A percentile compares a stretch with the other conserved stretches of the same genome.
Conservation (phyloP, 2,113 vertebrate species). For the Neogale vison region DNA sequence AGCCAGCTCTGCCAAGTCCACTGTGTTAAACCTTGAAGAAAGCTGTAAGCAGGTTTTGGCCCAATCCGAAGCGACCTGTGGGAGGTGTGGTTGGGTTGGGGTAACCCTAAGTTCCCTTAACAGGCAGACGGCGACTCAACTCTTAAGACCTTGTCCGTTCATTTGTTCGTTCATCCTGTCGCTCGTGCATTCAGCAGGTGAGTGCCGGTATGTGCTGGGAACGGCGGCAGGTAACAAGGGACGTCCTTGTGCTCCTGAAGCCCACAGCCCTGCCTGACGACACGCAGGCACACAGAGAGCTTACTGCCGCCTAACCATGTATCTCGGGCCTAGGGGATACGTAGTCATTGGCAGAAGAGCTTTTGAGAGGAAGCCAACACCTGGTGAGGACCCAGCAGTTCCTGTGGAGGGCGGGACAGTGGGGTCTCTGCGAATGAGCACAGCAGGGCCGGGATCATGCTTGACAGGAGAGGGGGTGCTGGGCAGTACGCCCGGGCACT, state of each 20-base stretch:
- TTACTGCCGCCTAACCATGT: rapidly evolving
- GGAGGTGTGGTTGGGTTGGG: background rate
- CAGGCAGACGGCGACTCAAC: background rate
- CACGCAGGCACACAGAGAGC: rapidly evolving
- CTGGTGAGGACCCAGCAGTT: background rate
- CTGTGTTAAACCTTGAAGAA: background rate
- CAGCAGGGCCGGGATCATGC: background rate
- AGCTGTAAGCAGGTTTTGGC: background rate
- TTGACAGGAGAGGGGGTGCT: background rate
- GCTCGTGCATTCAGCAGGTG: background rate
- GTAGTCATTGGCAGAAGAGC: background rate
- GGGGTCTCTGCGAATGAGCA: rapidly evolving
- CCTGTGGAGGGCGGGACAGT: background rate
- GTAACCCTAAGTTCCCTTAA: background rate
- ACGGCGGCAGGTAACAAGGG: background rate
- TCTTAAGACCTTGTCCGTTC: background rate
- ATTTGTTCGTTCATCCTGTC: background rate
- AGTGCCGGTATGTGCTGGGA: rapidly evolving
- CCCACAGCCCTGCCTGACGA: background rate
- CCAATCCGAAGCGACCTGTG: too few species aligned
- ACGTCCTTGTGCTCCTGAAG: background rate
- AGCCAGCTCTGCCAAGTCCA: background rate
- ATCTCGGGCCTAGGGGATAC: rapidly evolving
- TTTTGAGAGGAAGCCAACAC: background rate
- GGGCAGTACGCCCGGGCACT: background rate